These are phyloP conservation scores for Danaus plexippus DNA, from an alignment of 1,140 invertebrate genomes.

Conservation along the genomic window DNA sequence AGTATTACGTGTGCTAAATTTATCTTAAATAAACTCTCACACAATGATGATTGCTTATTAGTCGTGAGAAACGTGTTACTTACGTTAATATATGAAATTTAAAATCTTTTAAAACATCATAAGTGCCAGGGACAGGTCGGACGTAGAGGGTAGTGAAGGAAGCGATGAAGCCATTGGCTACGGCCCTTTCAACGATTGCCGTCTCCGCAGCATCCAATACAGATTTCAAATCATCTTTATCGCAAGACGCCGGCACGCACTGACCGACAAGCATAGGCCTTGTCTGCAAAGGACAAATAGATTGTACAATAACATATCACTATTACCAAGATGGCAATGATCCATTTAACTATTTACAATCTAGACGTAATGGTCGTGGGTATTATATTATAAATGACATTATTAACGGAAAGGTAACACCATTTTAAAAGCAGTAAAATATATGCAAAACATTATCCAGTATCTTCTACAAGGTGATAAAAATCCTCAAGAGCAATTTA, in stretches of 20 bases:
- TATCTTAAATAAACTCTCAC: not conserved
- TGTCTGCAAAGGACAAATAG: slow-evolving; percentile 66
- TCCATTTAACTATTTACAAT: too few species aligned
- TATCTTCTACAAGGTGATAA: too few species aligned
- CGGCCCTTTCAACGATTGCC: slow-evolving; percentile 53
- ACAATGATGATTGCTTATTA: too few species aligned
- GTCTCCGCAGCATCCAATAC: slow-evolving; percentile 73
- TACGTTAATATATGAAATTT: slow-evolving; percentile 83
- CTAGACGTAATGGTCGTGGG: too few species aligned
- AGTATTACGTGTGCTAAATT: not conserved
- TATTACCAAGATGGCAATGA: too few species aligned
- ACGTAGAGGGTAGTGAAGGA: slow-evolving; percentile 74
- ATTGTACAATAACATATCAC: too few species aligned
- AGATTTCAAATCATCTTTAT: slow-evolving; percentile 72
- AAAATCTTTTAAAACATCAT: slow-evolving; percentile 76
- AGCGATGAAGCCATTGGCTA: slow-evolving; percentile 47
- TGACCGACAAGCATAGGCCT: slow-evolving; percentile 79
- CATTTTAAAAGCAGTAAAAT: too few species aligned
- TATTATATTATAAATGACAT: too few species aligned
- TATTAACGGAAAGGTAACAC: too few species aligned
- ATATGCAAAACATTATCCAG: too few species aligned
- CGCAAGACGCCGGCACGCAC: slow-evolving; percentile 81
- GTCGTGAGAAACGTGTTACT: slow-evolving; percentile 21
- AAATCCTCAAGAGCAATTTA: too few species aligned
- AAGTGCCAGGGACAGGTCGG: slow-evolving; percentile 79